Evolutionary conservation across 2,888 invertebrate species (phyloP), one percentile per base, ranked within the genome.

Genomic region (Palloptera scutellata): DNA sequence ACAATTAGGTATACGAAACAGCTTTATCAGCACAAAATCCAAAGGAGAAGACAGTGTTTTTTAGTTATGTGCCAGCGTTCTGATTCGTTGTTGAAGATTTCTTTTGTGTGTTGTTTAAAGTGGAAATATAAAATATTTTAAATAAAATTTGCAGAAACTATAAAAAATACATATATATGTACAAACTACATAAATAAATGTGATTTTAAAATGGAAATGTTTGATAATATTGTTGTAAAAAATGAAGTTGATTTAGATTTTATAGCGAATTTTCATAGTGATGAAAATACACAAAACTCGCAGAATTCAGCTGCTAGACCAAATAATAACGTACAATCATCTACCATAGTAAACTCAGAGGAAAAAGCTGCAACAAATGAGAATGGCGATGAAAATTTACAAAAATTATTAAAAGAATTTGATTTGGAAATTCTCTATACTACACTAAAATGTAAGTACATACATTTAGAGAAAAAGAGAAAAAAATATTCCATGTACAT

Each of bases 371-470:
- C 20, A 55, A 52, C 17, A 52, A 13, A 12, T 55, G 63, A 40
- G 6, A 60, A 43, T 15, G 70, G 67, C 48, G 70, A 70, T 11
- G 11, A n/a, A 5, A 67, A 53, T 19, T 52, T 70, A 58, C 52
- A 55, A 30, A 62, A 57, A 13, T 63, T 65, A 55, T 43, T 70
- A 40, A 65, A 65, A 17, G 65, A 67, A 40, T 70, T 70, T 52
- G 65, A 70, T 54, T 63, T 70, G 67, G 70, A 70, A 52, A 61
- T 67, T 19, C 30, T 70, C 43, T 67, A 65, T 45, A 67, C 65
- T 4, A 63, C 65, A n/a, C 52, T 70, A 40, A 67, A 70, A 53
- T 61, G 70, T 67, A 70, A 70, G 70, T 67, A 13, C 10, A 4
- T 4, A 48, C 48, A 5, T 4, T 42, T 6, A 10, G 13, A 12